Evolutionary conservation across 2,797 vertebrate species (phyloP), one percentile per base, ranked within the genome.

Genomic region (Pempheris klunzingeri): DNA sequence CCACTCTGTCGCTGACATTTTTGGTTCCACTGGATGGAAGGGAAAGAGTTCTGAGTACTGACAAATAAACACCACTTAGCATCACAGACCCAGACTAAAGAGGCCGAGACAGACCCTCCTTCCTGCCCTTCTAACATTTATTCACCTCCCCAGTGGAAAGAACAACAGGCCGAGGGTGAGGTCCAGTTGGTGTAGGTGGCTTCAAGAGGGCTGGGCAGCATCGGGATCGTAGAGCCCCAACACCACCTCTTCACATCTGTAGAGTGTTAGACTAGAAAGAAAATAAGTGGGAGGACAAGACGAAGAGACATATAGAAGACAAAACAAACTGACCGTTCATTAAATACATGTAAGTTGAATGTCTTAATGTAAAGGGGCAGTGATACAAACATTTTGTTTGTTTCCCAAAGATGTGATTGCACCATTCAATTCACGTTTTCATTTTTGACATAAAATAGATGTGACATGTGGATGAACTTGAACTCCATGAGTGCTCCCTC

Each of bases 41-140:
- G 78, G 78, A 85, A 77, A 81, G 83, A 88, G 28, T 74, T 77
- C 69, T 64, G 80, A 83, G 77, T 72, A 52, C 41, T 88, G 81
- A 88, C 87, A 92, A 92, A 94, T 92, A 94, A 92, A 92, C 92
- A 92, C 69, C 71, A 82, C 78, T 88, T 81, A 69, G 74, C 60
- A 80, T 88, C 83, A 69, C 77, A 74, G 84, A 72, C 50, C 77
- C 80, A 82, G 86, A 86, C 82, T 54, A 43, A 79, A 62, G 46
- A 83, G 85, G 75, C 85, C 80, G 64, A 74, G 78, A 70, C 81
- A 77, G 71, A 68, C 79, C 74, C 84, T 69, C 75, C 61, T 80
- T 81, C 54, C 74, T 60, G 72, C 81, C 59, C 53, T 49, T 57
- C 72, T 66, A 77, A 85, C 68, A 84, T 88, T 84, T 83, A 88